Base-by-base conservation (phyloP, 2,888 invertebrate genomes). In the Nomada flava region DNA sequence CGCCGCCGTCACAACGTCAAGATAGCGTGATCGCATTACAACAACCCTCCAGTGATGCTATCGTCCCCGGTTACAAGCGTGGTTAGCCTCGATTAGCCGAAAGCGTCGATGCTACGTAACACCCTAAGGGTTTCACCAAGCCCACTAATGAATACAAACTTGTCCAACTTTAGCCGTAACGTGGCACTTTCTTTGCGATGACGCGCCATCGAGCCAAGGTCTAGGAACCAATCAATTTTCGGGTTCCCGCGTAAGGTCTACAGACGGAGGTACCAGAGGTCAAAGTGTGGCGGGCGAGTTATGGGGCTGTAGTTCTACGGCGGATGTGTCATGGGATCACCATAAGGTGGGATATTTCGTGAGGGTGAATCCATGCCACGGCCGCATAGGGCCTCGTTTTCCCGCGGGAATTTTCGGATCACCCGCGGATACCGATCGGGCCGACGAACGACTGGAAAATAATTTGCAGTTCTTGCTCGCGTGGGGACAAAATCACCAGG, bases 311-410 rank as follows among this genome's bases (percentile, higher is more conserved):
- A 89, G 87, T 90, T 88, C 86, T 82, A 86, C 87, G 87, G 79
- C 87, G 90, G 89, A 90, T 91, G 89, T 90, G 90, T 89, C 90
- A 89, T 90, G 90, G 92, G 93, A 93, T 93, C 93, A 93, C 92
- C 93, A 93, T 93, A 93, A 93, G 93, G 91, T 92, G 91, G 93
- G 92, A 93, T 93, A 92, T 91, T 91, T 89, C 89, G 87, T 88
- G 89, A 90, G 91, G 81, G 87, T 88, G 89, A 91, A 91, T 89
- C 86, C 89, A 83, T 87, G 73, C 44, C 57, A 44, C 60, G 62
- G 60, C 20, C 80, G 86, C 86, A 84, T 77, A 86, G 82, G 81
- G 84, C 69, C 77, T 81, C 75, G 81, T 86, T 70, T 67, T 73
- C 90, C 91, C 89, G 62, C 67, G 93, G 92, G 92, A 91, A 88